A percentile compares a stretch with the other conserved stretches of the same genome.
Evolutionary conservation across 2,888 invertebrate genomes (phyloP).

Genomic region (Galerucella calmariensis): DNA sequence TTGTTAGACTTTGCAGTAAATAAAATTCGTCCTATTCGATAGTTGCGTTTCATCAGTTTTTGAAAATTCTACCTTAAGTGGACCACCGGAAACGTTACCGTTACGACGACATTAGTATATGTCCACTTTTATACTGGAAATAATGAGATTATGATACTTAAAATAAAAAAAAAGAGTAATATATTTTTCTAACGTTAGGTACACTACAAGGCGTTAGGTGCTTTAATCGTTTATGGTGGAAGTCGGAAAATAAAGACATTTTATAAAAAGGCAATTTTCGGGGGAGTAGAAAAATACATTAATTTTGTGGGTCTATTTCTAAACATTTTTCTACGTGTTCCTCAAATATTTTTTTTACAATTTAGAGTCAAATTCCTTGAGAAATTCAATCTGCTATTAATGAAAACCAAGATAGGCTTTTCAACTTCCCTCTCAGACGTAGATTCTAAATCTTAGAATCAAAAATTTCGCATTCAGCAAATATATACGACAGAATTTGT

Average conservation of each 20-base stretch:
- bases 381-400: constrained; percentile 38
- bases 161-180: background rate
- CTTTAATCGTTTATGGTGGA: constrained; percentile 11
- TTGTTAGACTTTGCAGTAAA: too few species aligned
- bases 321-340: constrained; percentile 29
- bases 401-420: background rate
- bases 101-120: background rate
- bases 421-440: background rate
- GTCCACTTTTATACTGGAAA: background rate
- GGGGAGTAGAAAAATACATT: constrained; percentile 56
- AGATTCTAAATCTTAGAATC: background rate
- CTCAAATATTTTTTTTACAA: constrained; percentile 29
- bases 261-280: constrained; percentile 28
- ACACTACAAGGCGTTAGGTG: constrained; percentile 14
- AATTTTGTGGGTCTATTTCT: constrained; percentile 39
- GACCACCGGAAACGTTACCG: background rate
- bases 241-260: constrained; percentile 13
- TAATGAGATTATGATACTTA: background rate
- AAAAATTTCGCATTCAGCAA: too few species aligned
- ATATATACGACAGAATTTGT: too few species aligned
- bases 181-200: background rate
- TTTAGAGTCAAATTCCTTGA: constrained; percentile 34
- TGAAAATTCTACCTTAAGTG: constrained; percentile 4
- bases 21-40: too few species aligned
- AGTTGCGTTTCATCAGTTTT: background rate